Conservation (phyloP, 2,797 vertebrate species). For the Acipenser ruthenus region DNA sequence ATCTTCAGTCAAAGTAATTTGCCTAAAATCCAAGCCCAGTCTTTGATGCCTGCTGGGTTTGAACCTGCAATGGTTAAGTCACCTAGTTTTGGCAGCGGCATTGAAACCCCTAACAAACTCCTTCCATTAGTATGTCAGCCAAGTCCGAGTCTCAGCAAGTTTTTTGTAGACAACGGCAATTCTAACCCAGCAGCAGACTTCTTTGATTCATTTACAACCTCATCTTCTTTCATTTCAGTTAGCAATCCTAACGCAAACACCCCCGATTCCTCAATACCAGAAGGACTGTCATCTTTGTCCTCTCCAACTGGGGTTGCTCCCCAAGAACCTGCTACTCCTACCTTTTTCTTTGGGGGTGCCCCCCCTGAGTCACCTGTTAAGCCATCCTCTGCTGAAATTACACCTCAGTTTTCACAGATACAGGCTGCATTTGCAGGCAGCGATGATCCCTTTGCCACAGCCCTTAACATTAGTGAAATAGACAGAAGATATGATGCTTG, state of each 20-base stretch:
- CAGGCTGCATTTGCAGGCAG: conserved; percentile 82
- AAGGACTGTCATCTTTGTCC: conserved; percentile 57
- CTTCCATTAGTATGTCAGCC: conserved; percentile 79
- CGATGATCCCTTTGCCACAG: conserved; percentile 87
- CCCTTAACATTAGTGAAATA: conserved; percentile 87
- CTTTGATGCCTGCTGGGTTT: conserved; percentile 78
- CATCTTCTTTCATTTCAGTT: conserved; percentile 84
- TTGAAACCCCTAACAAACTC: conserved; percentile 62
- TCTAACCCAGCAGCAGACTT: conserved; percentile 82
- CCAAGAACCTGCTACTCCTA: conserved; percentile 32
- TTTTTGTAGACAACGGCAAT: conserved; percentile 75
- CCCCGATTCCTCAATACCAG: conserved; percentile 40
- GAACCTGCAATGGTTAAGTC: conserved; percentile 94
- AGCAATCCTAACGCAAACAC: conserved; percentile 83
- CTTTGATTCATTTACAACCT: conserved; percentile 89
- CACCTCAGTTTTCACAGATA: conserved; percentile 72
- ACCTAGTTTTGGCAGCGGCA: conserved; percentile 76
- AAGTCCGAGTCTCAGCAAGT: conserved; percentile 93
- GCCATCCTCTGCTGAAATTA: conserved; percentile 38
- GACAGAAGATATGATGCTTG: conserved; percentile 90
- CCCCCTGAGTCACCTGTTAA: conserved; percentile 37
- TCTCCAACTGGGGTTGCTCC: conserved; percentile 27
- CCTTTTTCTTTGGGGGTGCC: conserved; percentile 41
- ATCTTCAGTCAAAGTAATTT: conserved; percentile 79
- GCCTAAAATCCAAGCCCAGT: conserved; percentile 46